Percentiles rank a stretch among this genome's conserved stretches.
phyloP scores from a whole-genome alignment of 2,888 invertebrate genomes.

The Epirrhoe tristata region DNA sequence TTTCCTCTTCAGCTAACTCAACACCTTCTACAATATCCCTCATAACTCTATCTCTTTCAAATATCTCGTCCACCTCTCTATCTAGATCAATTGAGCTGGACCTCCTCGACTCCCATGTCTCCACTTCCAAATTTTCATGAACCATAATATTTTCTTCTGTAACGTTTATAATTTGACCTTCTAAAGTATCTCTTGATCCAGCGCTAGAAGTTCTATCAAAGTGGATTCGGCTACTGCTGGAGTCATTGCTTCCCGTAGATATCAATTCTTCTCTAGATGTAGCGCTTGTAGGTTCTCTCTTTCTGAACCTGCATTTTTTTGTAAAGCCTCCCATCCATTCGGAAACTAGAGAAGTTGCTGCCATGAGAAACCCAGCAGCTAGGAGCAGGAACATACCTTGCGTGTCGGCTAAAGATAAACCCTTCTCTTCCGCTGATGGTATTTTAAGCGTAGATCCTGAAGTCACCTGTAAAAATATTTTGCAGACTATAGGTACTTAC shows the following conservation, averaged over 20 bases:
- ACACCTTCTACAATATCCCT: slow-evolving; percentile 49
- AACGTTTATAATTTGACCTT: slow-evolving; percentile 70
- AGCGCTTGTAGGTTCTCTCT: slow-evolving; percentile 48
- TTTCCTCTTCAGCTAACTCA: slow-evolving; percentile 49
- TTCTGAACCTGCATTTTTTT: slow-evolving; percentile 79
- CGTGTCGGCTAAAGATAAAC: slow-evolving; percentile 91
- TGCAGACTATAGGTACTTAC: background rate
- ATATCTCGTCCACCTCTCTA: slow-evolving; percentile 74
- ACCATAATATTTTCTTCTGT: slow-evolving; percentile 66
- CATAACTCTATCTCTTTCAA: slow-evolving; percentile 64
- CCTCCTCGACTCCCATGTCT: slow-evolving; percentile 62
- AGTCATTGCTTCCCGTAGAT: slow-evolving; percentile 48
- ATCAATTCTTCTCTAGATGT: slow-evolving; percentile 58
- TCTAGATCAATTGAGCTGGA: slow-evolving; percentile 76
- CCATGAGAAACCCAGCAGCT: slow-evolving; percentile 88
- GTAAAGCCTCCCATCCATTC: slow-evolving; percentile 90
- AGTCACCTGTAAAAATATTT: slow-evolving; percentile 66
- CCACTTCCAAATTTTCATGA: slow-evolving; percentile 60
- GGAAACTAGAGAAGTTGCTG: slow-evolving; percentile 86
- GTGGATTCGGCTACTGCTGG: slow-evolving; percentile 53
- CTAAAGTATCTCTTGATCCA: slow-evolving; percentile 65
- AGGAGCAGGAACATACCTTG: slow-evolving; percentile 93
- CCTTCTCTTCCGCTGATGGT: slow-evolving; percentile 87
- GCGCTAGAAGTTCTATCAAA: slow-evolving; percentile 58
- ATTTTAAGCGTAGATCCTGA: slow-evolving; percentile 69